These are phyloP conservation scores for Conger conger DNA, from an alignment of 2,113 vertebrate genomes.

Conservation along the genomic window DNA sequence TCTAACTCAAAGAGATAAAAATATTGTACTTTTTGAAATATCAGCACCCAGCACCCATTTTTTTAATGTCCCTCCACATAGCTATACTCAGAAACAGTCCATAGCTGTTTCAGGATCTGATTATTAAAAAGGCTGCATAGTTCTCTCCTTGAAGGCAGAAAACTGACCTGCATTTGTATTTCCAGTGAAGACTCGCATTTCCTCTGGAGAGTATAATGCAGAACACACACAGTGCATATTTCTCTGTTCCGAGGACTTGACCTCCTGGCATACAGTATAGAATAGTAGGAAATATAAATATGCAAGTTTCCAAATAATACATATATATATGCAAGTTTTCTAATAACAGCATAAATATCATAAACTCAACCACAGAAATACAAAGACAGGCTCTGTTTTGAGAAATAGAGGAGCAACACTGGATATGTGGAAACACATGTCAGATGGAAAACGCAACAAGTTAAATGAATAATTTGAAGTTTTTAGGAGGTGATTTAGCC, in stretches of 20 bases:
- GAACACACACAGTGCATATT: no score
- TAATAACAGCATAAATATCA: conserved; percentile 27
- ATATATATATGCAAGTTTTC: no score
- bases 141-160: conserved; percentile 2
- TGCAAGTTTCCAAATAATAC: no score
- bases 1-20: conserved; percentile 69
- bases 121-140: conserved; percentile 58
- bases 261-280: not conserved
- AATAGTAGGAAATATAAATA: no score
- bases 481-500: no score
- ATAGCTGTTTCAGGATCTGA: conserved; percentile 53
- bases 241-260: conserved; percentile 65
- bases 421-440: conserved; percentile 30
- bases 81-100: conserved; percentile 63
- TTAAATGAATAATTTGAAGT: not conserved
- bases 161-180: no score
- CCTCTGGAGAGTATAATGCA: conserved; percentile 15
- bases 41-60: conserved; percentile 52
- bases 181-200: conserved; percentile 26
- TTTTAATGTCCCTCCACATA: conserved; percentile 59
- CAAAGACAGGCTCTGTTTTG: not conserved
- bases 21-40: conserved; percentile 62
- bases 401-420: conserved; percentile 32
- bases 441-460: conserved; percentile 12
- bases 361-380: no score